Conservation (phyloP, 2,797 vertebrate species). For the Florisuga fusca region DNA sequence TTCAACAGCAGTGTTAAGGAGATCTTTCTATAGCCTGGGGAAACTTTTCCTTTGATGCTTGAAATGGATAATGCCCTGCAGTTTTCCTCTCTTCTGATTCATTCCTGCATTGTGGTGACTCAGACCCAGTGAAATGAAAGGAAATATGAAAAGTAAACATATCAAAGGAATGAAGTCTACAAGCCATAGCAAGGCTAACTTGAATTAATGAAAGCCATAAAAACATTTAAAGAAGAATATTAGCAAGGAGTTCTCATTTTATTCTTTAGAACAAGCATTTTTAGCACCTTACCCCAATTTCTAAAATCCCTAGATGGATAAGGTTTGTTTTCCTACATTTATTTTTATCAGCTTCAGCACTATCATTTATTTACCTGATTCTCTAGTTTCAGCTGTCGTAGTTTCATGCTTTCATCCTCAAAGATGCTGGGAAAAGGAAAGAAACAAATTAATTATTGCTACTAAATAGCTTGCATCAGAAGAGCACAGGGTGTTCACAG, state of each 20-base stretch:
- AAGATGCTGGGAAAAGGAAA: constrained; percentile 80
- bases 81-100: neutral
- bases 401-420: constrained; percentile 87
- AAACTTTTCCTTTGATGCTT: neutral
- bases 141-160: neutral
- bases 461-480: neutral
- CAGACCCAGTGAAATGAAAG: neutral
- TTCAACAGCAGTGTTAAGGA: neutral
- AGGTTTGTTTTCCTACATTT: neutral
- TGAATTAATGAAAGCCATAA: neutral
- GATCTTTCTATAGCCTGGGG: fast-evolving
- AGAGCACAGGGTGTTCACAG: neutral
- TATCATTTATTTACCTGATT: constrained; percentile 90
- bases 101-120: neutral
- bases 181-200: neutral
- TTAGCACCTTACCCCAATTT: neutral
- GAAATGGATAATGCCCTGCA: neutral
- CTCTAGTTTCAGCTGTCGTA: constrained; percentile 94
- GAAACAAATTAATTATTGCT: neutral
- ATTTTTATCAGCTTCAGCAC: neutral
- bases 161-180: neutral
- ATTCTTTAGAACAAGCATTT: neutral
- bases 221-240: neutral
- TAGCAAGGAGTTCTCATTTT: neutral
- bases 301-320: neutral